phyloP scores from a whole-genome alignment of 2,888 invertebrate genomes.

The Labia minor region DNA sequence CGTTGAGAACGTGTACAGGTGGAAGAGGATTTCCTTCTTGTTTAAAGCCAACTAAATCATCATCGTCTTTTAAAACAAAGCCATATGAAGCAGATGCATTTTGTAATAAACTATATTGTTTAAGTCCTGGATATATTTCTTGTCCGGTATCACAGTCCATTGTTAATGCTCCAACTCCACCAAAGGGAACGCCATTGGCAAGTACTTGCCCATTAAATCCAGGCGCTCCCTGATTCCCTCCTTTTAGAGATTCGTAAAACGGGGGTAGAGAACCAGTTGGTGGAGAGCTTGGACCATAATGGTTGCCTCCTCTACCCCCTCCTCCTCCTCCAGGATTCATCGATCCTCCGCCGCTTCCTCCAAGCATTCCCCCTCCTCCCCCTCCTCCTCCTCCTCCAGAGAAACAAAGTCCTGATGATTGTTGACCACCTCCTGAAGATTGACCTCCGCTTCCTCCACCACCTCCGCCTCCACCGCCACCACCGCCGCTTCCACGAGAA shows the following conservation, averaged over 20 bases:
- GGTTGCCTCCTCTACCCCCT: slow-evolving; percentile 52
- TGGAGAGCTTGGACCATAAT: slow-evolving; percentile 78
- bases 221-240: slow-evolving; percentile 38
- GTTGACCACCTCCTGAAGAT: slow-evolving; percentile 22
- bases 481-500: slow-evolving; percentile 43
- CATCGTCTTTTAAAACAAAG: slow-evolving; percentile 65
- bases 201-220: slow-evolving; percentile 40
- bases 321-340: slow-evolving; percentile 37
- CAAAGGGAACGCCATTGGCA: slow-evolving; percentile 46
- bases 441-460: slow-evolving; percentile 26
- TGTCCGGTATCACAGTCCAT: slow-evolving; percentile 70
- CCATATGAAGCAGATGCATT: slow-evolving; percentile 69
- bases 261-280: slow-evolving; percentile 81
- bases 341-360: slow-evolving; percentile 44
- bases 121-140: slow-evolving; percentile 39
- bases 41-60: background rate
- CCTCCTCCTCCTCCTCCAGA: slow-evolving; percentile 40
- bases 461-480: slow-evolving; percentile 44
- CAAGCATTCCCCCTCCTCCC: slow-evolving; percentile 44
- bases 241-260: slow-evolving; percentile 76
- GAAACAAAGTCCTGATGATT: slow-evolving; percentile 25
- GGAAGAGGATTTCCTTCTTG: slow-evolving; percentile 21
- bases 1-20: slow-evolving; percentile 22
- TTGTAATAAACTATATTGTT: slow-evolving; percentile 68
- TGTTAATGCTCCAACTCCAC: slow-evolving; percentile 57